These are phyloP conservation scores for Pocota personata DNA, from an alignment of 2,888 invertebrate genomes.

Conservation along the genomic window DNA sequence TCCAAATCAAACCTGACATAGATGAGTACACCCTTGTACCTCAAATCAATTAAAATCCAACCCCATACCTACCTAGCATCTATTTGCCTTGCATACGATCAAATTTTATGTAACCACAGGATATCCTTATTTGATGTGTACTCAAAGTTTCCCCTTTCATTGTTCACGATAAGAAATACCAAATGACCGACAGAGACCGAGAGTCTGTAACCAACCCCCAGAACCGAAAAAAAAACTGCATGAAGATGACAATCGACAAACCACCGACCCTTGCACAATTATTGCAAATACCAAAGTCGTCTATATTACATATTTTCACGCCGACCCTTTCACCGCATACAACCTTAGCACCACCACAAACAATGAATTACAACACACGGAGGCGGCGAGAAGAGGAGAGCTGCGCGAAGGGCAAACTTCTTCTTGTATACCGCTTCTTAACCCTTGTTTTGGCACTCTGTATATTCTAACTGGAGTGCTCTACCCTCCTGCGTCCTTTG, in stretches of 20 bases:
- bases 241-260: conserved; percentile 51
- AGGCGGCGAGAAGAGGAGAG: conserved; percentile 3
- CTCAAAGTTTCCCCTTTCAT: background rate
- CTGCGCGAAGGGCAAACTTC: conserved; percentile 7
- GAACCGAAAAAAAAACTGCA: conserved; percentile 10
- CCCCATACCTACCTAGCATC: background rate
- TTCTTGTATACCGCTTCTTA: conserved; percentile 45
- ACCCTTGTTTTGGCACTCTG: conserved; percentile 68
- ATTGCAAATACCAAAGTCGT: conserved; percentile 68
- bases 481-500: conserved; percentile 12
- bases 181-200: background rate
- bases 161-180: background rate
- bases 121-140: conserved; percentile 41
- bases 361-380: conserved; percentile 66
- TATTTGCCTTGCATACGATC: conserved; percentile 17
- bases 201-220: background rate
- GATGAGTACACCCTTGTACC: background rate
- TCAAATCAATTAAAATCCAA: conserved; percentile 44
- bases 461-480: conserved; percentile 21
- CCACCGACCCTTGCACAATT: conserved; percentile 68
- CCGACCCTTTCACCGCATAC: conserved; percentile 65
- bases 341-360: conserved; percentile 65
- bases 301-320: conserved; percentile 60
- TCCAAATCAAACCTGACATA: background rate
- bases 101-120: conserved; percentile 42